phyloP scores from a whole-genome alignment of 2,888 invertebrate genomes.

The Eutolmus rufibarbis region DNA sequence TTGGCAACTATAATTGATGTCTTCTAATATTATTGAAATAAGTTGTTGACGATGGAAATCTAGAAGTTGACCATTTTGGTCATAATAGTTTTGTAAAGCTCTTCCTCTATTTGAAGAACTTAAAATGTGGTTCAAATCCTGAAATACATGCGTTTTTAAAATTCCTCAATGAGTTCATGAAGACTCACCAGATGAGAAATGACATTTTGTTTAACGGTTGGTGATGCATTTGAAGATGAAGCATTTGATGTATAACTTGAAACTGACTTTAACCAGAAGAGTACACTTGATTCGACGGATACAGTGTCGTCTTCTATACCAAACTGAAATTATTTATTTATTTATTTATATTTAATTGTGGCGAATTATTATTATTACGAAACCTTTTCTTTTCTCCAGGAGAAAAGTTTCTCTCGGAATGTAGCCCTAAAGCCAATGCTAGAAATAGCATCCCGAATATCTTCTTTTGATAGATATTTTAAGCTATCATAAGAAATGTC shows the following conservation, averaged over 20 bases:
- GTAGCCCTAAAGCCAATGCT: too few relatives aligned
- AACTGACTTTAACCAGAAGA: neutral
- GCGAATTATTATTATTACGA: neutral
- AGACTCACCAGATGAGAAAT: neutral
- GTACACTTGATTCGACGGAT: neutral
- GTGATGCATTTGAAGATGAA: neutral
- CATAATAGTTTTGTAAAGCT: too few relatives aligned
- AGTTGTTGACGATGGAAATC: too few relatives aligned
- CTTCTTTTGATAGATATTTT: too few relatives aligned
- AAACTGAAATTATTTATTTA: neutral
- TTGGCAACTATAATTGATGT: too few relatives aligned
- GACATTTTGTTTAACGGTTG: neutral
- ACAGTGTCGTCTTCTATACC: neutral
- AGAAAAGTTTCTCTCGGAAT: neutral
- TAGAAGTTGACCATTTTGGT: too few relatives aligned
- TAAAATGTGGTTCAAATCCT: too few relatives aligned
- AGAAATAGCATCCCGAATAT: too few relatives aligned
- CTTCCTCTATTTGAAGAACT: too few relatives aligned
- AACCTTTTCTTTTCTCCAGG: neutral
- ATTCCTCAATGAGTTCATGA: neutral
- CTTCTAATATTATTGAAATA: too few relatives aligned
- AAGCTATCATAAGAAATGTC: too few relatives aligned
- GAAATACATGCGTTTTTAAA: neutral
- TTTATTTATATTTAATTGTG: neutral
- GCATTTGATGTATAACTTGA: neutral